Conservation (phyloP, 2,797 vertebrate genomes). For the Sebastes paucispinis region DNA sequence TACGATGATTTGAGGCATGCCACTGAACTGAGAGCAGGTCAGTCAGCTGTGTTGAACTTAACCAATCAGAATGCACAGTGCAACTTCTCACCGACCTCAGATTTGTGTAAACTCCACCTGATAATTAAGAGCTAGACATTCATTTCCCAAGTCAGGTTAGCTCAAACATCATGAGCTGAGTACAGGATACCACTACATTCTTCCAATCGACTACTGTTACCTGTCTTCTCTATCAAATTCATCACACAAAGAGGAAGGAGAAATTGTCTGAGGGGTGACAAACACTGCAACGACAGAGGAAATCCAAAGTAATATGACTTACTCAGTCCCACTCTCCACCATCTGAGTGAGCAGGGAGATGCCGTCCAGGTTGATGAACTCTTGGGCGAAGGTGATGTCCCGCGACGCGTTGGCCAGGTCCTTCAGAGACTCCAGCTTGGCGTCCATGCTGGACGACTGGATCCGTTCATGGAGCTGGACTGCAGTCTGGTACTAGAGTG, state of each 20-base stretch:
- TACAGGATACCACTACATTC: neutral
- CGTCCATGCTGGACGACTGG: constrained; percentile 98
- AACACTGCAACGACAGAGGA: neutral
- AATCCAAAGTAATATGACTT: constrained; percentile 73
- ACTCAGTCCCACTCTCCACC: constrained; percentile 99
- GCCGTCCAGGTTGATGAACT: constrained; percentile 98
- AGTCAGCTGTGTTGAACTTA: neutral
- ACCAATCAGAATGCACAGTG: constrained; percentile 45
- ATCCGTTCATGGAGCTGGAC: constrained; percentile 93
- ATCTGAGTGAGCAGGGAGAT: constrained; percentile 96
- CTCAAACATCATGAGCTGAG: neutral
- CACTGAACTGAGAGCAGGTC: neutral
- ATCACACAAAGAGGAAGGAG: neutral
- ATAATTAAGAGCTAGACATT: neutral
- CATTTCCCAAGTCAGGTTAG: neutral
- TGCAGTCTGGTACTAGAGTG: constrained; percentile 88
- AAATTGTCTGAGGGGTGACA: neutral
- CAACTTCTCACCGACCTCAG: constrained; percentile 22
- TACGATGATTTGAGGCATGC: neutral
- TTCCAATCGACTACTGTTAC: neutral
- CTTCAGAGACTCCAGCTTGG: constrained; percentile 96
- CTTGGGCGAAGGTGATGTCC: constrained; percentile 96
- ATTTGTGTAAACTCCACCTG: neutral
- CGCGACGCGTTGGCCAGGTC: constrained; percentile 93
- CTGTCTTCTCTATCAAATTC: neutral